Evolutionary conservation across 2,888 invertebrate species (phyloP), one percentile per base, ranked within the genome.

Genomic region (Eupithecia pulchellata): DNA sequence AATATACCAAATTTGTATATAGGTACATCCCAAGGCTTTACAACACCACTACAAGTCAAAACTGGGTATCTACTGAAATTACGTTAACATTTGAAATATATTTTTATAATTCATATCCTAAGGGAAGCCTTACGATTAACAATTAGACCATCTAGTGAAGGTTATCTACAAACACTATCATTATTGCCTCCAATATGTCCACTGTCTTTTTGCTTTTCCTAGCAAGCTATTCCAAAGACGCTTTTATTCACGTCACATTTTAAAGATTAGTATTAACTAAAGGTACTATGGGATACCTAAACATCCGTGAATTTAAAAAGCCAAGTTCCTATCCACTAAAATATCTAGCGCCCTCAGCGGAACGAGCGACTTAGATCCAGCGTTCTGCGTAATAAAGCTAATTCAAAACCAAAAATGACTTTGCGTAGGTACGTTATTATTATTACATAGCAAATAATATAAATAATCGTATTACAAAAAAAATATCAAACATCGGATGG

Each of bases 101-200:
- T 3, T 36, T 30, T 34, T 5, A 61, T 25, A 32, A 61, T 34
- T 25, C 36, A 76, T 79, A 72, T 77, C 81, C 78, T 82, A 82
- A 85, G 78, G 83, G 79, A 87, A 85, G 84, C 85, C 82, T 86
- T 86, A 86, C 27, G 63, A 76, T 79, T 79, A 77, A 77, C 78
- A 66, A 57, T 64, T 47, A 64, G 2, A 64, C 47, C 29, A 64
- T 64, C 64, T 47, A 64, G 61, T 61, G 61, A 61, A 34, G 34
- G 30, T 17, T 17, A 62, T 25, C 34, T 25, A 62, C 6, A 47
- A 60, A 60, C n/a, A 47, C 5, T n/a, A 11, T 27, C 25, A 14
- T n/a, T n/a, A 30, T 20, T 47, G 29, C 34, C 61, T 14, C n/a
- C 20, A 32, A 32, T 60, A 60, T 20, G 42, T 2, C 11, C 11